Base-by-base conservation (phyloP, 2,113 vertebrate genomes). In the Perca fluviatilis region DNA sequence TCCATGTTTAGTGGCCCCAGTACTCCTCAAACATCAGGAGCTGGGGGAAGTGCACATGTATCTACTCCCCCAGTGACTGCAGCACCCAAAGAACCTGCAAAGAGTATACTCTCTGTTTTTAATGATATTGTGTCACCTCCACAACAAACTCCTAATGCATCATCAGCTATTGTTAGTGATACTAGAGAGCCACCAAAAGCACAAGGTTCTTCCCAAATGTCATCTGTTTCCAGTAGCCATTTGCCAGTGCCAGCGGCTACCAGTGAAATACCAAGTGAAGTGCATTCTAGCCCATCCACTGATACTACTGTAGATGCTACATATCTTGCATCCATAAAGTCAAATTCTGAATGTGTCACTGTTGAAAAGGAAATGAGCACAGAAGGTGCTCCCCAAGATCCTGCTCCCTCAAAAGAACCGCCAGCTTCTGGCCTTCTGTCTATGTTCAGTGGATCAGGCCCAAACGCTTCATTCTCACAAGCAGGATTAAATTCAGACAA, bases 1-100 rank as follows among this genome's bases (percentile, higher is more conserved):
- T 95, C 94, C 0, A 85, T 94, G 69, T 95, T 95, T 86, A 64
- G 88, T 80, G 83, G 67, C n/a, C 73, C 92, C 4, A 84, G 53
- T 80, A 50, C 82, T 43, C 18, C 89, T 51, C 78, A 89, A 82
- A 64, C 90, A 71, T 30, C 83, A 80, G 83, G 51, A 60, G 6
- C 40, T 66, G 53, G 72, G 74, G 93, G 87, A 80, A 87, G 71
- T 25, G 61, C 92, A 84, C 88, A 86, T 36, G 47, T 67, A 3
- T 69, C 86, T 25, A 50, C 70, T 33, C 36, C 33, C 0, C 53
- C 86, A 72, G 91, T 70, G 67, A 63, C 80, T 79, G 58, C 64
- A 43, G 74, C 88, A 56, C 16, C 71, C 19, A 94, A 88, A 78
- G 85, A 88, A 84, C 62, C 72, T 23, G 12, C 23, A n/a, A 90